phyloP scores from a whole-genome alignment of 1,140 invertebrate genomes.

The Pararge aegeria region DNA sequence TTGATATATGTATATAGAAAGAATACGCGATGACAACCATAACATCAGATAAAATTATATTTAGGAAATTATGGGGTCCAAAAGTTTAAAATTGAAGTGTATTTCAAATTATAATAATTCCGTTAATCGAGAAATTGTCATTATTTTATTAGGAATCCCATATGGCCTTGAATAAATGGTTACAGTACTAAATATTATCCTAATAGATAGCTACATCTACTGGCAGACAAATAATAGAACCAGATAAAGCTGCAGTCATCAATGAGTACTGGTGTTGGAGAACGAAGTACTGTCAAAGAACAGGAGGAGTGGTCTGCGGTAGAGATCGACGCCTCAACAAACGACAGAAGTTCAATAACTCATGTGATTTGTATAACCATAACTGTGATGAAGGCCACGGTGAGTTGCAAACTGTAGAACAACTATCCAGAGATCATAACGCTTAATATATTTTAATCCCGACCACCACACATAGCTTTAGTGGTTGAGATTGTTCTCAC shows the following conservation, averaged over 20 bases:
- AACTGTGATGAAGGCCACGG: slow-evolving; percentile 45
- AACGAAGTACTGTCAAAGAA: slow-evolving; percentile 38
- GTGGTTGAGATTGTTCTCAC: no score
- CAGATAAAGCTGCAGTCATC: slow-evolving; percentile 29
- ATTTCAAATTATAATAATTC: no score
- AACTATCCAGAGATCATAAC: neutral
- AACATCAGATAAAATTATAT: no score
- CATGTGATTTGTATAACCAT: slow-evolving; percentile 45
- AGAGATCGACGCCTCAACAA: slow-evolving; percentile 35
- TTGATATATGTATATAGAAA: no score
- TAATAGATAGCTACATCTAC: slow-evolving; percentile 1
- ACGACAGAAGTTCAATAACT: slow-evolving; percentile 32
- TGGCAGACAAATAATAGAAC: neutral
- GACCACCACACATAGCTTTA: no score
- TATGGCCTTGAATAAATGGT: no score
- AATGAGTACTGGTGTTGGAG: slow-evolving; percentile 62
- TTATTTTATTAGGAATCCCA: no score
- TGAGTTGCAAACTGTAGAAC: slow-evolving; percentile 13
- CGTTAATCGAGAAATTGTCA: no score
- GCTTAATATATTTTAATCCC: no score
- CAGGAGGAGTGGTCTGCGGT: slow-evolving; percentile 32
- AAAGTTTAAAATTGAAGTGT: no score
- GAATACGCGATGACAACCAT: no score
- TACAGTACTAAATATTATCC: neutral
- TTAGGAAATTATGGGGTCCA: no score